A percentile compares a stretch with the other conserved stretches of the same genome.
Conservation (phyloP, 1,140 invertebrate genomes). For the Bombus superbus region DNA sequence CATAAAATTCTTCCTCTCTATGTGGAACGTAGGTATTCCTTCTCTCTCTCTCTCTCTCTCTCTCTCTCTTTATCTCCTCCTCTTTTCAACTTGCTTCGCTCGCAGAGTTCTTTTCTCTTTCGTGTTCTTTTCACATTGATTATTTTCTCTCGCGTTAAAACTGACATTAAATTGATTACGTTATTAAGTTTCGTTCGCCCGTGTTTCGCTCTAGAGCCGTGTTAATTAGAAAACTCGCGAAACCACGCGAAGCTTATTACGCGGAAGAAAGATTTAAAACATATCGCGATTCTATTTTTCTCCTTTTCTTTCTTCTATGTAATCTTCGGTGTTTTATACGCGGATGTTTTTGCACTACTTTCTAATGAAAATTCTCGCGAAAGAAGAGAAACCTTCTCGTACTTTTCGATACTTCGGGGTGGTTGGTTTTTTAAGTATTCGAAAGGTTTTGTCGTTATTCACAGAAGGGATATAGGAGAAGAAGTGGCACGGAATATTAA, state of each 20-base stretch:
- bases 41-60: neutral
- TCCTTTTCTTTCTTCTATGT: no score
- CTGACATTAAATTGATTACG: slow-evolving; percentile 4
- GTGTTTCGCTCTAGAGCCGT: neutral
- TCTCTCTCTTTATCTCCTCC: neutral
- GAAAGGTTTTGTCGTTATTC: slow-evolving; percentile 21
- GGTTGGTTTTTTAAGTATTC: slow-evolving; percentile 14
- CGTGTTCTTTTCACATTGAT: neutral
- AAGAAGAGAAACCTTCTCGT: no score
- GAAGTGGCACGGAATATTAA: slow-evolving; percentile 35
- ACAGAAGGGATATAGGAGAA: slow-evolving; percentile 8
- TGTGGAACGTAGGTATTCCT: neutral
- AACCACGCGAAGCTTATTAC: neutral
- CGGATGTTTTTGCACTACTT: neutral
- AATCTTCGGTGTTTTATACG: neutral
- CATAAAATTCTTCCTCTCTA: slow-evolving; percentile 32
- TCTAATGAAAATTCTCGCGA: neutral
- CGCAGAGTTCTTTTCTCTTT: neutral
- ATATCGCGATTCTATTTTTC: neutral
- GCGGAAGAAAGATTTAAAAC: neutral
- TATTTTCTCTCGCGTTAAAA: slow-evolving; percentile 8
- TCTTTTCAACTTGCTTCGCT: no score
- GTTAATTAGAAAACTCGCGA: slow-evolving; percentile 1
- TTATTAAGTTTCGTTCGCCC: neutral
- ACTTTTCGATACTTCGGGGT: neutral